A percentile compares a stretch with the other conserved stretches of the same genome.
Evolutionary conservation across 1,140 invertebrate species (phyloP).

Genomic region (Dendroctonus valens): DNA sequence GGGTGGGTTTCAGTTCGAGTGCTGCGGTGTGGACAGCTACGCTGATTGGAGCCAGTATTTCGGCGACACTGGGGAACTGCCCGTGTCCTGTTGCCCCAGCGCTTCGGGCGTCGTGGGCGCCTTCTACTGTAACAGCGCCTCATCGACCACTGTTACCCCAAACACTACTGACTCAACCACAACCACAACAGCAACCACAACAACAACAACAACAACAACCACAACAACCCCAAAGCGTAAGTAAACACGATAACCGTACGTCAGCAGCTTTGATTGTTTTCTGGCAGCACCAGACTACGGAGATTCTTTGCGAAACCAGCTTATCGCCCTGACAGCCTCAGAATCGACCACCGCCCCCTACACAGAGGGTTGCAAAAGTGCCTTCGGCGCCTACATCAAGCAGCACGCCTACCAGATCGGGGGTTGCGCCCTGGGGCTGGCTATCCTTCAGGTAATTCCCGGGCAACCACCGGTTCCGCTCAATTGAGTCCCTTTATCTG

Average conservation of each 20-base stretch:
- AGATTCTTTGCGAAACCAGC: no score
- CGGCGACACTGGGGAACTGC: slow-evolving; percentile 47
- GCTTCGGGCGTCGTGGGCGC: slow-evolving; percentile 18
- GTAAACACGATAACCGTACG: no score
- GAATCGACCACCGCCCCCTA: slow-evolving; percentile 24
- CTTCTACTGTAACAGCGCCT: slow-evolving; percentile 32
- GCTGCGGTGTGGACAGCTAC: slow-evolving; percentile 64
- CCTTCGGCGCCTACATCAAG: slow-evolving; percentile 36
- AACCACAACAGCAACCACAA: not conserved
- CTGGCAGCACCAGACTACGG: no score
- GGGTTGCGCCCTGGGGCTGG: slow-evolving; percentile 36
- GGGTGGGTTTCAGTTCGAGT: slow-evolving; percentile 60
- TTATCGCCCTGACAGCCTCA: not conserved
- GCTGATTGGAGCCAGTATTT: slow-evolving; percentile 59
- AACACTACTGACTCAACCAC: not conserved
- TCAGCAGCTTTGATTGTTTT: no score
- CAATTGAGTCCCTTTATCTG: not conserved
- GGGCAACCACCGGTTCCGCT: not conserved
- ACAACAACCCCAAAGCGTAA: not conserved
- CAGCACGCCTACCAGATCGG: slow-evolving; percentile 40
- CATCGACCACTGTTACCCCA: not conserved
- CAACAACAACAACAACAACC: not conserved
- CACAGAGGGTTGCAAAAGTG: slow-evolving; percentile 30
- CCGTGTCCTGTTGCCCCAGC: slow-evolving; percentile 61
- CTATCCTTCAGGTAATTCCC: slow-evolving; percentile 37